phyloP scores from a whole-genome alignment of 2,797 vertebrate genomes.

The Psittacula derbiana region DNA sequence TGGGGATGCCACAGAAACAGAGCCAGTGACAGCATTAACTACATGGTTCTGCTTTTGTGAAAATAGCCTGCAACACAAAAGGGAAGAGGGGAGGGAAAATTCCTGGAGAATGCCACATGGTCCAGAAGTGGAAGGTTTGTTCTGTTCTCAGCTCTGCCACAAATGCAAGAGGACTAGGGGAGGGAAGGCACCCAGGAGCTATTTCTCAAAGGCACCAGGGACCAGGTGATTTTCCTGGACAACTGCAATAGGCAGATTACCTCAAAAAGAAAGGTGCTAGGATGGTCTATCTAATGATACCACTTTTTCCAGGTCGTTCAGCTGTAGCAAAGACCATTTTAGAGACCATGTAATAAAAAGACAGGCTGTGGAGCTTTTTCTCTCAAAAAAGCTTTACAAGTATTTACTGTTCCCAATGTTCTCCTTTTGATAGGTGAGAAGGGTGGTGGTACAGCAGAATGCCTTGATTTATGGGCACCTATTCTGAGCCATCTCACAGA shows the following conservation, averaged over 20 bases:
- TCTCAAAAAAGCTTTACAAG: background rate
- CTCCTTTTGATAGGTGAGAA: background rate
- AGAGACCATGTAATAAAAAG: background rate
- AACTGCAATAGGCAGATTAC: background rate
- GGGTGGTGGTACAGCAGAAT: background rate
- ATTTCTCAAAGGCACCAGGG: background rate
- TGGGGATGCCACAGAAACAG: background rate
- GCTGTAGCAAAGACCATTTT: background rate
- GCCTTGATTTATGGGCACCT: background rate
- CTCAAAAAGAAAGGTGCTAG: background rate
- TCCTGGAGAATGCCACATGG: background rate
- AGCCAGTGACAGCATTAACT: background rate
- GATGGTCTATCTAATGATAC: background rate
- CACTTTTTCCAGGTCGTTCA: background rate
- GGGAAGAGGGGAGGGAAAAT: background rate
- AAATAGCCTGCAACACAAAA: background rate
- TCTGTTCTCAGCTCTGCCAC: background rate
- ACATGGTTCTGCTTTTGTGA: constrained; percentile 2
- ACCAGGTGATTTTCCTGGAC: background rate
- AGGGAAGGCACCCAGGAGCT: background rate
- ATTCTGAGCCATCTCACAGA: background rate
- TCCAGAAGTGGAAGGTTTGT: background rate
- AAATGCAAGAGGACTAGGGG: background rate
- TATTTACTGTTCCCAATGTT: background rate
- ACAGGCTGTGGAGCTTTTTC: background rate